phyloP scores from a whole-genome alignment of 2,888 invertebrate genomes.

The Biston betularia region DNA sequence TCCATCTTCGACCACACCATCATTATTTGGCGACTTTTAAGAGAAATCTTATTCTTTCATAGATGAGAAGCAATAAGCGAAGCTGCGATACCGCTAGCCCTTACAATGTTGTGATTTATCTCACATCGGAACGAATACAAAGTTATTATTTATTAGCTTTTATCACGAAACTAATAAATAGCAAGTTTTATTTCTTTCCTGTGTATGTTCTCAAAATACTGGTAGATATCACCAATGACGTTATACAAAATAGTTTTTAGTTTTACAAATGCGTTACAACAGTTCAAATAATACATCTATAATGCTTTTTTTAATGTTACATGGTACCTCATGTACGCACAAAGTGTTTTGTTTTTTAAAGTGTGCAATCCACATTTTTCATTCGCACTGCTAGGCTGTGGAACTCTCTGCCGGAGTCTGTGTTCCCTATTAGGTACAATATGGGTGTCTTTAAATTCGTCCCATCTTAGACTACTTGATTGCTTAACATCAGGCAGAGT shows the following conservation, averaged over 20 bases:
- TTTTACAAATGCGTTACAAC: not conserved
- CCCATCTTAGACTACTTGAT: no score
- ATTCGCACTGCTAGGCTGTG: no score
- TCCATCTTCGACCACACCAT: no score
- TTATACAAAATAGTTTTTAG: not conserved
- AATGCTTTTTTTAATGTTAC: no score
- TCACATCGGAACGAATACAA: conserved; percentile 20
- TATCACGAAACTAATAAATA: conserved; percentile 28
- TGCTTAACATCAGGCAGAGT: no score
- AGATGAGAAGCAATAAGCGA: conserved; percentile 4
- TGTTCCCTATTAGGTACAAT: no score
- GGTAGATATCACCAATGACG: not conserved
- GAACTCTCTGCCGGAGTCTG: no score
- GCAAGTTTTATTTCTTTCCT: conserved; percentile 10
- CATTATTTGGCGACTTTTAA: not conserved
- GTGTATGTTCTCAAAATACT: conserved; percentile 7
- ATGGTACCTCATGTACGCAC: no score
- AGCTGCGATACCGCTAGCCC: not conserved
- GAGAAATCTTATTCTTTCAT: not conserved
- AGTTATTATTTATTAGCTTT: conserved; percentile 30
- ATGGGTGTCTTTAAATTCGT: no score
- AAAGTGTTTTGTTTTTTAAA: no score
- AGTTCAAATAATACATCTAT: no score
- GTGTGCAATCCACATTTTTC: no score
- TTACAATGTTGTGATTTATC: conserved; percentile 21